Evolutionary conservation across 1,140 invertebrate species (phyloP), one percentile per base, ranked within the genome.

Genomic region (Drosophila persimilis): DNA sequence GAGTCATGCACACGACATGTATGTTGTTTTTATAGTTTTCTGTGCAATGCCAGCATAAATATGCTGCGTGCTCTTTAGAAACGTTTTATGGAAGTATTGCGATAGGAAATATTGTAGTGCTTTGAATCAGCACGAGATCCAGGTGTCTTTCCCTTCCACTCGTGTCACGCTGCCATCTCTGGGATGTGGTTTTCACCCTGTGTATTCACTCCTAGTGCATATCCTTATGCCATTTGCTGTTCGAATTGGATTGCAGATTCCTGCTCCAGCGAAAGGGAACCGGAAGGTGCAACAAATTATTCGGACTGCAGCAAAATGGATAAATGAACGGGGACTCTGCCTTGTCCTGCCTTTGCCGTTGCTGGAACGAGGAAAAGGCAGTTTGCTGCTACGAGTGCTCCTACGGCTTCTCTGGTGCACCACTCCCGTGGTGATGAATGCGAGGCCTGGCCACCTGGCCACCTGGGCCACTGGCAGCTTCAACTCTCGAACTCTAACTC

Each of bases 251-350:
- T 56, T 65, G 67, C 24, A 26, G 24, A 5, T 5, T 26, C 24
- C 57, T 29, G 7, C 29, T 29, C 6, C 29, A 8, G 29, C 20
- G 22, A 53, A 17, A 17, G 50, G 7, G 7, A n/a, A 17, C 31
- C 17, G 66, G 53, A 57, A 65, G 71, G 54, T 62, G 59, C 57
- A 67, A 72, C 60, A 73, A 73, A 73, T 84, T 70, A 73, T 76
- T 67, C 66, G 76, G 41, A 63, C 59, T 61, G 60, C 64, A 66
- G 61, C 56, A 47, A 78, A 88, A 78, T 79, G 83, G 74, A 76
- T 88, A 81, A 76, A 75, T 81, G 78, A 78, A 83, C 78, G 65
- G 81, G 83, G 81, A 86, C 60, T 86, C 45, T 50, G 52, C 59
- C 15, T 15, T 15, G 24, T 47, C 26, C 29, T 31, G 46, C 44